phyloP scores from a whole-genome alignment of 2,797 vertebrate genomes.

The Sebastes goodei region DNA sequence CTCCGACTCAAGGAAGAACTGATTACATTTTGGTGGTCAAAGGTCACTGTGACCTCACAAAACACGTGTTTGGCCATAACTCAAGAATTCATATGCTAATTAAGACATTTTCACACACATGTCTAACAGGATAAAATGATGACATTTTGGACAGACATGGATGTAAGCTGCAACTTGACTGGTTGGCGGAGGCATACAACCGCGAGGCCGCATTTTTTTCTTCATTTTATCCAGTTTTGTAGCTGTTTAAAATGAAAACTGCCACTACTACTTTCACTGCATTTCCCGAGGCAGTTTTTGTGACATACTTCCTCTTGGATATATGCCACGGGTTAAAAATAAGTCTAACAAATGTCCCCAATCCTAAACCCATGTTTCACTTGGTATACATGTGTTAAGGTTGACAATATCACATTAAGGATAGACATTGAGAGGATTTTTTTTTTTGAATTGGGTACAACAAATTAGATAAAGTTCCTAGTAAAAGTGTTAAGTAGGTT shows the following conservation, averaged over 20 bases:
- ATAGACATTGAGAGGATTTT: neutral
- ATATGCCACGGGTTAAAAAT: conserved; percentile 52
- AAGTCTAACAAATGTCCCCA: conserved; percentile 34
- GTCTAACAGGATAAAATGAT: neutral
- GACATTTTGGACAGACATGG: neutral
- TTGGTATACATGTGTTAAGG: neutral
- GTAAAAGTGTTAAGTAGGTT: neutral
- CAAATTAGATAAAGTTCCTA: neutral
- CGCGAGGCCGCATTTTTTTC: neutral
- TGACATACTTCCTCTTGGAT: conserved; percentile 55
- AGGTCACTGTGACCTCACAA: neutral
- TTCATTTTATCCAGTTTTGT: conserved; percentile 7
- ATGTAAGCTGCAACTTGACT: too few species aligned
- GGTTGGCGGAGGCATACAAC: too few species aligned
- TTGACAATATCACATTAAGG: neutral
- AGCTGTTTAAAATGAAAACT: conserved; percentile 14
- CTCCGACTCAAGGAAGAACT: neutral
- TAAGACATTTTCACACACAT: neutral
- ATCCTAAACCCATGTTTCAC: conserved; percentile 20
- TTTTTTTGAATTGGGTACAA: neutral
- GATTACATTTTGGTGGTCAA: neutral
- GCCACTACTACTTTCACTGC: conserved; percentile 4
- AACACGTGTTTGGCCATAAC: neutral
- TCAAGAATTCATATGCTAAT: neutral
- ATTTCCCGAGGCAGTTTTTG: conserved; percentile 29